Conservation (phyloP, 2,888 invertebrate genomes). For the Tachina grossa region DNA sequence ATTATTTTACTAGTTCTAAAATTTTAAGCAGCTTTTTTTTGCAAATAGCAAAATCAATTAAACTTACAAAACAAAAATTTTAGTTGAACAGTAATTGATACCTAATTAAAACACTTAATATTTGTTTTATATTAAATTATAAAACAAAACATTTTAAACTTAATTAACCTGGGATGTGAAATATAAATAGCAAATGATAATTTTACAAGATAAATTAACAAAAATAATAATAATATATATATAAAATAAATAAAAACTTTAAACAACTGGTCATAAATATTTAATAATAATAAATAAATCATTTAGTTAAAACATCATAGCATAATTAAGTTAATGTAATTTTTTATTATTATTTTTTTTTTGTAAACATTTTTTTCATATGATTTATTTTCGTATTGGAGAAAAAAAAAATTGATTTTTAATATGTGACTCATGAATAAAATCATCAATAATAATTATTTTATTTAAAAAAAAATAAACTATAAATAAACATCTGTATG, state of each 20-base stretch:
- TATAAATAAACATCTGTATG: constrained; percentile 21
- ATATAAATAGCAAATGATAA: not conserved
- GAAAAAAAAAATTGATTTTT: constrained; percentile 64
- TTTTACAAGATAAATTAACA: not conserved
- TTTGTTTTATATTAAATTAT: constrained; percentile 45
- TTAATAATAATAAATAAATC: constrained; percentile 61
- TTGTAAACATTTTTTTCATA: not conserved
- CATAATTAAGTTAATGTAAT: constrained; percentile 50
- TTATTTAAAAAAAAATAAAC: constrained; percentile 26
- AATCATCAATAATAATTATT: constrained; percentile 58
- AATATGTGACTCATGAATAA: constrained; percentile 62
- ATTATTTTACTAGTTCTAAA: no score
- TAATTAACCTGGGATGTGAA: constrained; percentile 45
- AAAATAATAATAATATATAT: not conserved
- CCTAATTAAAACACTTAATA: constrained; percentile 53
- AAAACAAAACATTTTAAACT: constrained; percentile 18
- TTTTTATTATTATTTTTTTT: constrained; percentile 12
- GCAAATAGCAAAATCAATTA: not conserved
- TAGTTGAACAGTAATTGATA: constrained; percentile 31
- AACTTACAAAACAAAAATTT: not conserved
- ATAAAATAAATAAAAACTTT: not conserved
- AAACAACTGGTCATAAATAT: constrained; percentile 21
- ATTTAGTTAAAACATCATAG: constrained; percentile 53
- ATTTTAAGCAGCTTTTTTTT: no score
- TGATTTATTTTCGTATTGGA: constrained; percentile 38